These are phyloP conservation scores for Caerostris extrusa DNA, from an alignment of 1,140 invertebrate genomes.

Conservation along the genomic window DNA sequence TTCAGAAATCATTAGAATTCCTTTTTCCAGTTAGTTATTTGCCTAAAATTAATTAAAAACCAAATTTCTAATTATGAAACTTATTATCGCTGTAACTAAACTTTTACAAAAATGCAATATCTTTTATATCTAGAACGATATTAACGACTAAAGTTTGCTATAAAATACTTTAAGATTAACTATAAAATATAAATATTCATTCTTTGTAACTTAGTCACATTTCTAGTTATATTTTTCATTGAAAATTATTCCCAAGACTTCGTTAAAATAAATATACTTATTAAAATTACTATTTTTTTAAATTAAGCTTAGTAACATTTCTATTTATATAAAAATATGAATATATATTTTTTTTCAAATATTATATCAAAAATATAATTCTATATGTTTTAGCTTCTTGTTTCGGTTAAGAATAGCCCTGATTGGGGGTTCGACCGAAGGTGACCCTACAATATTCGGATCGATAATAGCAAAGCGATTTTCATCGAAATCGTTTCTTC, in stretches of 20 bases:
- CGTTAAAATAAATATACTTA: background rate
- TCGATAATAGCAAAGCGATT: slow-evolving; percentile 15
- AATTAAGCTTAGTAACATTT: background rate
- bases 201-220: background rate
- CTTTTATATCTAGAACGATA: too few species aligned
- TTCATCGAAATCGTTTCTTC: slow-evolving; percentile 57
- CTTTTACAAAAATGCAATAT: too few species aligned
- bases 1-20: too few species aligned
- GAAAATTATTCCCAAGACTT: background rate
- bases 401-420: background rate
- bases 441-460: slow-evolving; percentile 36
- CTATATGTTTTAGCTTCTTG: background rate
- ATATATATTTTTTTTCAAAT: background rate
- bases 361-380: background rate
- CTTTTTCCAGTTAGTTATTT: too few species aligned
- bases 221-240: background rate
- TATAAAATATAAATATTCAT: background rate
- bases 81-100: too few species aligned
- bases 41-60: too few species aligned
- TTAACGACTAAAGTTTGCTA: too few species aligned
- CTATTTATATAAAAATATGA: background rate
- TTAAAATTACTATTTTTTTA: background rate
- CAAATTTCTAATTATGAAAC: too few species aligned
- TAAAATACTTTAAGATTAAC: too few species aligned
- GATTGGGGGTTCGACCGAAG: slow-evolving; percentile 10